Conservation (phyloP, 2,113 vertebrate genomes). For the Gadus macrocephalus region DNA sequence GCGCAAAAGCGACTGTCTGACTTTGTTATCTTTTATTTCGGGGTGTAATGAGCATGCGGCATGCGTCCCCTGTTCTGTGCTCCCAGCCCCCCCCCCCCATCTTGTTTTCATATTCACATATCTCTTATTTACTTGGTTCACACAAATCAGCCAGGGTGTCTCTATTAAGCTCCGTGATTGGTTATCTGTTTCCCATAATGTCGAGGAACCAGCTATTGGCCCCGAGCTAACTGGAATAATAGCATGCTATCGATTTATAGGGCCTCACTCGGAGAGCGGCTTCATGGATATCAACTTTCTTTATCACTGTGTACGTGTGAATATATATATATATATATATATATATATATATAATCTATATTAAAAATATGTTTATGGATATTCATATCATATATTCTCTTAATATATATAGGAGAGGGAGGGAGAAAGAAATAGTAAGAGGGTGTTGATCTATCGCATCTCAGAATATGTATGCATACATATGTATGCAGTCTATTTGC, state of each 20-base stretch:
- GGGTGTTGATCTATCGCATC: neutral
- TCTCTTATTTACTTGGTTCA: conserved; percentile 37
- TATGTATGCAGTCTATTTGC: too few relatives aligned
- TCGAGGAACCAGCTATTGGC: conserved; percentile 18
- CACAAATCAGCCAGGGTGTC: conserved; percentile 35
- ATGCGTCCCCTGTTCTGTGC: conserved; percentile 22
- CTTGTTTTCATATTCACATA: conserved; percentile 49
- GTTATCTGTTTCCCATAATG: conserved; percentile 55
- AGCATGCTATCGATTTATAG: conserved; percentile 38
- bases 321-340: neutral
- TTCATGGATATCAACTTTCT: conserved; percentile 25
- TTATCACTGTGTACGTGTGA: neutral
- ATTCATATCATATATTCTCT: neutral
- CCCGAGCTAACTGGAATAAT: conserved; percentile 30
- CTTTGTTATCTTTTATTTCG: neutral
- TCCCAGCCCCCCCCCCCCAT: conserved; percentile 6
- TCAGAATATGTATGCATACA: too few relatives aligned
- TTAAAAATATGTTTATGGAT: too few relatives aligned
- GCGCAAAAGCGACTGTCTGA: neutral
- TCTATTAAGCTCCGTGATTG: conserved; percentile 45
- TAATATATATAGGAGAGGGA: neutral
- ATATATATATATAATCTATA: neutral
- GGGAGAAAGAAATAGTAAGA: neutral
- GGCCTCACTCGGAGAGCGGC: neutral
- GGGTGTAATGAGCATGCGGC: conserved; percentile 19